Evolutionary conservation across 2,797 vertebrate species (phyloP).

Genomic region (Melanotaenia trifasciata): DNA sequence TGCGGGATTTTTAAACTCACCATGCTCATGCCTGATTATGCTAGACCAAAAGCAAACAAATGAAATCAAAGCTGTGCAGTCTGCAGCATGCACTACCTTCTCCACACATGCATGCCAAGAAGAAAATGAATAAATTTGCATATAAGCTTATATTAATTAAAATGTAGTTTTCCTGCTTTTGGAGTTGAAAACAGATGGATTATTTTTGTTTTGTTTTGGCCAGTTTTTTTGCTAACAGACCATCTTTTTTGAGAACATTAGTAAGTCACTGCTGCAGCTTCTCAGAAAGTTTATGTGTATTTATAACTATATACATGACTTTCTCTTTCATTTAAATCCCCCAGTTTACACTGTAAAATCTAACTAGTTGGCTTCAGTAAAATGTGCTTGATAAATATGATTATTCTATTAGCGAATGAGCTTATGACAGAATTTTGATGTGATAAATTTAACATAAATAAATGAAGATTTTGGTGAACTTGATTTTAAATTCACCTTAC

Average conservation of each 20-base stretch:
- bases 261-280: conserved; percentile 12
- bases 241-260: conserved; percentile 12
- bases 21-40: conserved; percentile 53
- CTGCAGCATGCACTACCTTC: conserved; percentile 42
- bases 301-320: too few relatives aligned
- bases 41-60: conserved; percentile 56
- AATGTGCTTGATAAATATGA: too few relatives aligned
- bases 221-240: conserved; percentile 18
- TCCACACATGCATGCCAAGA: conserved; percentile 53
- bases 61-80: conserved; percentile 54
- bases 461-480: too few relatives aligned
- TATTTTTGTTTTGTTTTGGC: conserved; percentile 33
- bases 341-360: background rate
- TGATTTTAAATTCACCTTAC: too few relatives aligned
- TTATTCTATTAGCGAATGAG: too few relatives aligned
- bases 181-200: conserved; percentile 56
- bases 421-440: too few relatives aligned
- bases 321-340: background rate
- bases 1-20: conserved; percentile 47
- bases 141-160: conserved; percentile 60
- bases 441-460: too few relatives aligned
- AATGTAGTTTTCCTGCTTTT: conserved; percentile 48
- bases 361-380: background rate
- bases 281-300: background rate
- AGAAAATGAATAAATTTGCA: conserved; percentile 52